Evolutionary conservation across 2,888 invertebrate genomes (phyloP), one percentile per base, ranked within the genome.

Genomic region (Apoda limacodes): DNA sequence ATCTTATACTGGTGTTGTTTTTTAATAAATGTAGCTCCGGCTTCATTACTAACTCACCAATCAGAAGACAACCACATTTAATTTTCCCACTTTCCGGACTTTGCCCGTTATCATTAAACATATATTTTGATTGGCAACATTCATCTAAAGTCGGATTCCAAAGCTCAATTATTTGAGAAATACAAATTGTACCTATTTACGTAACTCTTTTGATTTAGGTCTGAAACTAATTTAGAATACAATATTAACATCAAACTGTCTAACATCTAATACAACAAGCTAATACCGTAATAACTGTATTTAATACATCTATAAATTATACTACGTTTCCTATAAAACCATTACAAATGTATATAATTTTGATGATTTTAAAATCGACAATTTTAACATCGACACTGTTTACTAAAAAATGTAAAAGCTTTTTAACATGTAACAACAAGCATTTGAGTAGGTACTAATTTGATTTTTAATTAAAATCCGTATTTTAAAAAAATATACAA

Each of bases 261-360:
- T 71, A 74, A 61, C 51, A 56, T 43, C 69, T 70, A 68, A 55
- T 40, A 47, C 47, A 50, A 50, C 50, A 40, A 39, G 32, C 52
- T 53, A 54, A 35, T 46, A 45, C 44, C 29, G n/a, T n/a, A n/a
- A n/a, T 42, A 36, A 24, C 22, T 39, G 40, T 33, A 30, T 37
- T 38, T 32, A 37, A 51, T 61, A 61, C 50, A 45, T 42, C 53
- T 62, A 62, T 57, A 53, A 50, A 59, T 46, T 42, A 39, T 37
- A 28, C 59, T 60, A 60, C 48, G 30, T 45, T 47, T 46, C 65
- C 67, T 75, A 74, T 74, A 72, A 55, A 60, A 49, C 50, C 52
- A 56, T 67, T 72, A 76, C 59, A 75, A 76, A 76, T 72, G 72
- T 76, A 72, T 76, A 71, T 59, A 74, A 71, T 71, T 59, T 17